Evolutionary conservation across 2,888 invertebrate genomes (phyloP), one percentile per base, ranked within the genome.

Genomic region (Agonum fuliginosum): DNA sequence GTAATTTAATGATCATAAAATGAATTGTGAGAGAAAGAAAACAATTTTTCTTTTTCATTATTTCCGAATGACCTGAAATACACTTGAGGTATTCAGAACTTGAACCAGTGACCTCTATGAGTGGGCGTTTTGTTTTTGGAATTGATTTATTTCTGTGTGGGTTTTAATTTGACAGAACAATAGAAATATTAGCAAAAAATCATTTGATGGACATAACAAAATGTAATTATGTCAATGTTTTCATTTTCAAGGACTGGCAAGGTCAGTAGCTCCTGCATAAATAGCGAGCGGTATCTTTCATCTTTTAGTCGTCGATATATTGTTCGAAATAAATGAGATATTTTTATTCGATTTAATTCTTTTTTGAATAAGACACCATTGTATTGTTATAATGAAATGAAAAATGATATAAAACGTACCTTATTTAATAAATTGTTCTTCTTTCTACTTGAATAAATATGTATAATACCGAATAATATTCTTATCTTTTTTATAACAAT

Each of bases 141-240:
- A 54, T 54, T 54, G 54, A 54, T 24, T 54, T 54, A 54, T 54
- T 54, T 54, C 22, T 1, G 12, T 54, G 54, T 54, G 24, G 54
- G 54, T 22, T 10, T 8, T 24, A 37, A 54, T 54, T 54, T 22
- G 54, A 54, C 24, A 54, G 5, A 54, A 54, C 54, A 54, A 54
- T 54, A 54, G 24, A 54, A 54, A 22, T 54, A 54, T 54, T 54
- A 54, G 54, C 54, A 24, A 54, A 34, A 20, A 51, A n/a, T 54
- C 54, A 54, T 24, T 54, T 54, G 54, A 22, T 24, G 22, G 5
- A 54, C 54, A 54, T 24, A 54, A 54, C 20, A 5, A 24, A 27
- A n/a, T 8, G 54, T 54, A 54, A 54, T 54, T 54, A 27, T 54
- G 20, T 24, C 27, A 24, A 51, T 22, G 22, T 22, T 51, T 51